These are phyloP conservation scores for Trachelus stipa DNA, from an alignment of 2,888 invertebrate species.

Conservation along the genomic window DNA sequence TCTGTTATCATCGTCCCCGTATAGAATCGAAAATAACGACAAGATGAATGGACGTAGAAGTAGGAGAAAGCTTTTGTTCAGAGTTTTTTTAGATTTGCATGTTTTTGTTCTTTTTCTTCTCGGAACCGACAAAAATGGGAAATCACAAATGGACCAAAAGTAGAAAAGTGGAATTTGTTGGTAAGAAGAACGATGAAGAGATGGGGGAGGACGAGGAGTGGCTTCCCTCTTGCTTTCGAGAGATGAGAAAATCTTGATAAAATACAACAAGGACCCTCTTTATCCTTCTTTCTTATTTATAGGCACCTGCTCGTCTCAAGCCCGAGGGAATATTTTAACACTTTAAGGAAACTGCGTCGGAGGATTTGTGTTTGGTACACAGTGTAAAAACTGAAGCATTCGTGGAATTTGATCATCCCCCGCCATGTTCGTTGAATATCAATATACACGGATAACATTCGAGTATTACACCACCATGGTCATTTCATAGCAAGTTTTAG, in stretches of 20 bases:
- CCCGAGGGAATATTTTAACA: neutral
- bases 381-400: neutral
- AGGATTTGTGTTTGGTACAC: neutral
- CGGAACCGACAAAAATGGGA: neutral
- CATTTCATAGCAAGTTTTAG: neutral
- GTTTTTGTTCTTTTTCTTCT: neutral
- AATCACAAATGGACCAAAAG: neutral
- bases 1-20: neutral
- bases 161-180: neutral
- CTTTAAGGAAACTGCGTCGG: neutral
- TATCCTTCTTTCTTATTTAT: slow-evolving; percentile 17
- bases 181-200: neutral
- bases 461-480: neutral
- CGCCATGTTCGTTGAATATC: neutral
- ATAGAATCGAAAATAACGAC: neutral
- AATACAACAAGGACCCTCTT: slow-evolving; percentile 12
- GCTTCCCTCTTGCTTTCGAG: neutral
- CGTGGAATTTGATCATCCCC: neutral
- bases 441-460: neutral
- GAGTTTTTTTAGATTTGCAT: neutral
- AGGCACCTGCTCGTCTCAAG: neutral
- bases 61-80: neutral
- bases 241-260: slow-evolving; percentile 15
- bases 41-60: neutral
- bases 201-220: neutral